Evolutionary conservation across 2,888 invertebrate genomes (phyloP).

Genomic region (Rotaria socialis): DNA sequence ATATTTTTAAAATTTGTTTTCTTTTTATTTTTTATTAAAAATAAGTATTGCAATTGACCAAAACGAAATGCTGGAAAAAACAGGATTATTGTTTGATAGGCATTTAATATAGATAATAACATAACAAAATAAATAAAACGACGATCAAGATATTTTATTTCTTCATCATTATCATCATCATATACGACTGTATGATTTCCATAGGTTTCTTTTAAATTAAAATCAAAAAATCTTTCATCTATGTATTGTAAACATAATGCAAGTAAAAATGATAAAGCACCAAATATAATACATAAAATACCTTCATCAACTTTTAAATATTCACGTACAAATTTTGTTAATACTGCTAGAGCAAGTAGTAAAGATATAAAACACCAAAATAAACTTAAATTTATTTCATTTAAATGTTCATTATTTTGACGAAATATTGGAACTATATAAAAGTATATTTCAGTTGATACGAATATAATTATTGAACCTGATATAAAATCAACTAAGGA

Average conservation of each 20-base stretch:
- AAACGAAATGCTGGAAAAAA: conserved; percentile 36
- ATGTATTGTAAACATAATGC: conserved; percentile 21
- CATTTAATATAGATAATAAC: background rate
- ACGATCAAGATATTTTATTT: background rate
- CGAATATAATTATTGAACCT: background rate
- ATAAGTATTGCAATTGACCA: conserved; percentile 27
- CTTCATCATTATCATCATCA: conserved; percentile 25
- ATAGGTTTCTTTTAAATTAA: conserved; percentile 28
- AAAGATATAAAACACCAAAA: background rate
- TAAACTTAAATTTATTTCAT: conserved; percentile 31
- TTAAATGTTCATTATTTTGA: background rate
- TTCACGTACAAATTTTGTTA: background rate
- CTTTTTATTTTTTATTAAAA: background rate
- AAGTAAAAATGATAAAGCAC: conserved; percentile 11
- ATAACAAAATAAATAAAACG: conserved; percentile 27
- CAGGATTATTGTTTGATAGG: background rate
- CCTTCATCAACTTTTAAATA: conserved; percentile 36
- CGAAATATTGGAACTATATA: background rate
- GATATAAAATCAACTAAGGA: conserved; percentile 1
- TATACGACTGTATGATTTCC: background rate
- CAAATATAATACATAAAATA: background rate
- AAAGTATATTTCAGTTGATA: background rate
- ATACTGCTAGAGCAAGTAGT: background rate
- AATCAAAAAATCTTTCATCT: conserved; percentile 14
- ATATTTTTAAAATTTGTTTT: background rate